Evolutionary conservation across 2,113 vertebrate genomes (phyloP).

Genomic region (Thunnus maccoyii): DNA sequence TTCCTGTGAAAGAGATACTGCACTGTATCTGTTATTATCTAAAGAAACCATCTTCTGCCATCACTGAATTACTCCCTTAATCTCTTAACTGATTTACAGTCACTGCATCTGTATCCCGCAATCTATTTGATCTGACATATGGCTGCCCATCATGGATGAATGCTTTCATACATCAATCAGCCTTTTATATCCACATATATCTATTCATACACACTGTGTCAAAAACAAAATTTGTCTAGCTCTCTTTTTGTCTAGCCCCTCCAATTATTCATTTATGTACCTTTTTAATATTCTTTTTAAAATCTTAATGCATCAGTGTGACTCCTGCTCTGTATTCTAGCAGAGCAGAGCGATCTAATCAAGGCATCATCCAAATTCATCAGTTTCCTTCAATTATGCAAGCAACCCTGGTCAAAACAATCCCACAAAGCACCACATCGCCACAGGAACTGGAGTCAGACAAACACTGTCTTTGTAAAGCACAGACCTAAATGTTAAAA

Average conservation of each 20-base stretch:
- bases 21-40: slow-evolving; percentile 32
- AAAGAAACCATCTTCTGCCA: slow-evolving; percentile 35
- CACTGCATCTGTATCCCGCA: slow-evolving; percentile 29
- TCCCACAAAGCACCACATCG: slow-evolving; percentile 46
- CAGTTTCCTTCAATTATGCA: slow-evolving; percentile 65
- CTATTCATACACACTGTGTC: background rate
- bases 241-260: slow-evolving; percentile 8
- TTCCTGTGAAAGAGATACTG: slow-evolving; percentile 4
- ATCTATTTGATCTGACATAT: slow-evolving; percentile 43
- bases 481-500: slow-evolving; percentile 47
- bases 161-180: slow-evolving; percentile 41
- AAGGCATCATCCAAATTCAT: slow-evolving; percentile 72
- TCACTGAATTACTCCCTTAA: slow-evolving; percentile 44
- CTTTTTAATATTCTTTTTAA: slow-evolving; percentile 60
- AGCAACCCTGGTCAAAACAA: slow-evolving; percentile 60
- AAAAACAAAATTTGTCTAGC: background rate
- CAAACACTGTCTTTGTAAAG: slow-evolving; percentile 49
- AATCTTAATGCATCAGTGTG: slow-evolving; percentile 41
- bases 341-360: slow-evolving; percentile 59
- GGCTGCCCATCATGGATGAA: slow-evolving; percentile 32
- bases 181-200: slow-evolving; percentile 29
- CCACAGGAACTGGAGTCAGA: slow-evolving; percentile 40
- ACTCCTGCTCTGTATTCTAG: slow-evolving; percentile 59
- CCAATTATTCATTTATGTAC: slow-evolving; percentile 45
- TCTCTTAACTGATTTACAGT: slow-evolving; percentile 55